These are phyloP conservation scores for Matsumyia berberina DNA, from an alignment of 2,888 invertebrate species.

Conservation along the genomic window DNA sequence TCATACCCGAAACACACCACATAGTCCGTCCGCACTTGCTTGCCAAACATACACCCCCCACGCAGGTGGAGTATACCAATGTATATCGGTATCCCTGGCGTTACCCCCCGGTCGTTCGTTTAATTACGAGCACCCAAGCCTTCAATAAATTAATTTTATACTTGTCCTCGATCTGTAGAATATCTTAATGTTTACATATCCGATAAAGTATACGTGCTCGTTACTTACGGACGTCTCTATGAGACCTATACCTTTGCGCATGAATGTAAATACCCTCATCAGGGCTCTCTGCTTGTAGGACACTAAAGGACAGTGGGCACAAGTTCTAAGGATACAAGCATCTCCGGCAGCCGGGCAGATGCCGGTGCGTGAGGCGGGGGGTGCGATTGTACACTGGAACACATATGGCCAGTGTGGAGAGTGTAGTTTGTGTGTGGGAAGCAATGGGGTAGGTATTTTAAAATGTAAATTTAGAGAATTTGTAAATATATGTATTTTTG, in stretches of 20 bases:
- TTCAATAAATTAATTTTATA: constrained; percentile 76
- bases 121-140: constrained; percentile 76
- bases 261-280: constrained; percentile 77
- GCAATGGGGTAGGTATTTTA: constrained; percentile 75
- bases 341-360: constrained; percentile 38
- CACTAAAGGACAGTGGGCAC: constrained; percentile 77
- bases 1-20: constrained; percentile 22
- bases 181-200: constrained; percentile 76
- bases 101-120: constrained; percentile 40
- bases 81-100: constrained; percentile 39
- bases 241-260: constrained; percentile 72
- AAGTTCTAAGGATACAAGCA: constrained; percentile 64
- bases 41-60: constrained; percentile 16
- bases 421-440: constrained; percentile 71
- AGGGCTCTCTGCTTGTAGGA: constrained; percentile 63
- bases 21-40: constrained; percentile 55
- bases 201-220: constrained; percentile 71
- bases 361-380: constrained; percentile 22
- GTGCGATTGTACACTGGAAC: constrained; percentile 57
- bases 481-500: constrained; percentile 62
- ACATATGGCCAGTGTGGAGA: constrained; percentile 76
- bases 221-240: constrained; percentile 73
- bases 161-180: constrained; percentile 73
- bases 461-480: constrained; percentile 77
- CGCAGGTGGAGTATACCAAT: constrained; percentile 38